Percentiles rank a stretch among this genome's conserved stretches.
These are phyloP conservation scores for Macrobrachium nipponense DNA, from an alignment of 1,140 invertebrate species.

Conservation along the genomic window DNA sequence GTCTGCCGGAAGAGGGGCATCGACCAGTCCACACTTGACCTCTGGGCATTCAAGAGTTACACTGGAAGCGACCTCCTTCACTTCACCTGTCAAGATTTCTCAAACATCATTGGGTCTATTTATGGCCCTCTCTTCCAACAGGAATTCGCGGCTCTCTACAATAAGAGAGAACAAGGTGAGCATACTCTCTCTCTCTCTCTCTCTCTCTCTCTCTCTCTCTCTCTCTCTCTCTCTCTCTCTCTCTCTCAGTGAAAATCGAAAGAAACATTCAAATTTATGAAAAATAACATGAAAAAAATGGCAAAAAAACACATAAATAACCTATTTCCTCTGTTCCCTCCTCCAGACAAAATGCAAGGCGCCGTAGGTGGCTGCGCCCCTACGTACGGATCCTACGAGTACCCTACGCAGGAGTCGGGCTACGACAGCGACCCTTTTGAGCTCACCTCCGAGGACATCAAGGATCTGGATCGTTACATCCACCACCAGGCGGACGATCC, in stretches of 20 bases:
- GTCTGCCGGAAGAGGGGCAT: slow-evolving; percentile 26
- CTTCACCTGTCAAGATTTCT: slow-evolving; percentile 32
- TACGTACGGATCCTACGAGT: background rate
- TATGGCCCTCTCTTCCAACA: slow-evolving; percentile 38
- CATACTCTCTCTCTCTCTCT: background rate
- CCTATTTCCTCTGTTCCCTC: too few relatives aligned
- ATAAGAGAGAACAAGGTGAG: slow-evolving; percentile 20
- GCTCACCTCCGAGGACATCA: slow-evolving; percentile 37
- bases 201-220: too few relatives aligned
- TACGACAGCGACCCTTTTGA: background rate
- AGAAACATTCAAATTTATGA: too few relatives aligned
- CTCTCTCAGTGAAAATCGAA: background rate
- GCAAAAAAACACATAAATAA: too few relatives aligned
- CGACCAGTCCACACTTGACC: slow-evolving; percentile 34
- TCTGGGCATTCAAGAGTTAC: slow-evolving; percentile 13
- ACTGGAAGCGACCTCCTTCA: slow-evolving; percentile 3
- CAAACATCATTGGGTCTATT: slow-evolving; percentile 3
- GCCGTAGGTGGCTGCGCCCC: background rate
- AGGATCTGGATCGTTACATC: slow-evolving; percentile 44
- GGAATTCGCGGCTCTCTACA: background rate
- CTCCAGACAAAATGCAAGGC: background rate
- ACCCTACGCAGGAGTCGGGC: background rate
- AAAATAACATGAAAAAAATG: too few relatives aligned
- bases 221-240: too few relatives aligned
- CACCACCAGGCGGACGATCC: background rate